Base-by-base conservation (phyloP, 2,797 vertebrate species). In the Podarcis siculus region DNA sequence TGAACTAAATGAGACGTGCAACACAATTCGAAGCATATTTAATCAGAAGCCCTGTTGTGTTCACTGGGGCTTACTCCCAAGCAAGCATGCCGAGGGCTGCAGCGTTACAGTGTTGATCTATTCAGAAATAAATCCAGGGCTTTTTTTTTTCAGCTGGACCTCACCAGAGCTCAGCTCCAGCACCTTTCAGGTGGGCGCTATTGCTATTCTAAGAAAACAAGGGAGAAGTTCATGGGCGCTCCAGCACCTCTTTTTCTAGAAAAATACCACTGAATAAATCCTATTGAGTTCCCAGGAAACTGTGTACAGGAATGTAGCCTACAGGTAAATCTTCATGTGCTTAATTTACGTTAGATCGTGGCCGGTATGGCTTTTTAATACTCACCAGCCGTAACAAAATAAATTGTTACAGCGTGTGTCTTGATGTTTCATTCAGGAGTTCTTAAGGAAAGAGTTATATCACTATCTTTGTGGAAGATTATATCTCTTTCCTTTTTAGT, bases 351-450 rank as follows among this genome's bases (percentile, higher is more conserved):
- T 61, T 61, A n/a, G n/a, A 35, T 21, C 23, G n/a, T 61, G 49
- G 19, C 21, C 78, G 2, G 17, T 64, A 35, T 3, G 76, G 39
- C 72, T 1, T 64, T 80, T 80, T 27, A n/a, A 25, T 64, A 64
- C 35, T 45, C 61, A 17, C 21, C 8, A 86, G 39, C 0, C 0
- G 13, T 3, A 78, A 79, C 17, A 64, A 87, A 92, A 89, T 0
- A 21, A 87, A 64, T 30, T 58, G 45, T 0, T 0, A 4, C 0
- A 0, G 0, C 76, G 0, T 0, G 75, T 23, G 73, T 76, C 84
- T 77, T 0, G 82, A 58, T 80, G 79, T 71, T 66, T 83, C 13
- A 0, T 90, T 83, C 91, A 61, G 86, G 80, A 61, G 2, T 71
- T 67, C 25, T n/a, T 27, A 39, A 67, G 21, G 64, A 82, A 25